Base-by-base conservation (phyloP, 2,888 invertebrate species). In the Zygogramma bicolorata region DNA sequence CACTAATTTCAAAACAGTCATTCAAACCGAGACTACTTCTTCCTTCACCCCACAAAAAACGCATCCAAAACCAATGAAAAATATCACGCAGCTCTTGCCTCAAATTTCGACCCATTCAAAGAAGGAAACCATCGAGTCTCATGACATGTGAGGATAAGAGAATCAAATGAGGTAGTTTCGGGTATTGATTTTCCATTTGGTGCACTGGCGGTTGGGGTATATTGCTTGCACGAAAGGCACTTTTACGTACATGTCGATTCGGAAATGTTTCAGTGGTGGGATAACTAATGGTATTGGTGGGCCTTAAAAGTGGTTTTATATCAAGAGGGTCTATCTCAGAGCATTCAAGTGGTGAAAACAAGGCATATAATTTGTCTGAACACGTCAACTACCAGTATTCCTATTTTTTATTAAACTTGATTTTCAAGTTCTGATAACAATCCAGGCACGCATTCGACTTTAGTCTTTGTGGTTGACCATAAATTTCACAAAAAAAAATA, bases 161-260 rank as follows among this genome's bases (percentile, higher is more conserved):
- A 53, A n/a, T 53, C 53, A 27, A 53, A 53, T 53, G 53, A 15
- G 53, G 53, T 53, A 53, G 53, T 53, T 63, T 57, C 20, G 10
- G 34, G 25, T 65, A 65, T 65, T 22, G 65, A 65, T 65, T 65
- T 65, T 65, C 65, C 34, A 65, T 65, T 65, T 57, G 15, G 10
- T 38, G 34, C 38, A 65, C 34, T 34, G n/a, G 22, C 27, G 27
- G 53, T n/a, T n/a, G 7, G 4, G n/a, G 22, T 53, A 53, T 53
- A 53, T 53, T 25, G 22, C 53, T 27, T 53, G 27, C 53, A 25
- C 13, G 25, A 6, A 27, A 53, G 27, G 27, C 53, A 53, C 53
- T 22, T 53, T 53, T 53, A 22, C 1, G n/a, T 25, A 53, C 53
- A 53, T 25, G 53, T 53, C 25, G 53, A 53, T 53, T 53, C 53